Conservation (phyloP, 1,140 invertebrate genomes). For the Matsumurasca onukii region DNA sequence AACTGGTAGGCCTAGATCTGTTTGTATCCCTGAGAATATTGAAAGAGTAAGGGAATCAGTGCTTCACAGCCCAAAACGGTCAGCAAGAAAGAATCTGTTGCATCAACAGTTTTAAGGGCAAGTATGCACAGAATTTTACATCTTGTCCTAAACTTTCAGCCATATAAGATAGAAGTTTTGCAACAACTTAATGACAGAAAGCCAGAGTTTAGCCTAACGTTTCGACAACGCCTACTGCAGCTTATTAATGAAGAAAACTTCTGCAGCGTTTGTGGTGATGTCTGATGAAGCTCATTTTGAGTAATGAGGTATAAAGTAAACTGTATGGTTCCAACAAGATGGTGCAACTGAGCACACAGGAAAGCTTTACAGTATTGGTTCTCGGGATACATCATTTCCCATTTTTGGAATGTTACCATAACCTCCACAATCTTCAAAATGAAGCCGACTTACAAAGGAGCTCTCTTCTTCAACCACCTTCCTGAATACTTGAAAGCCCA, state of each 20-base stretch:
- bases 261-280: not conserved
- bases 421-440: not conserved
- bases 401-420: not conserved
- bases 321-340: constrained; percentile 1
- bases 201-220: not conserved
- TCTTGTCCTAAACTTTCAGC: not conserved
- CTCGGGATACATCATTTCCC: not conserved
- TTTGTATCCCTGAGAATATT: no score
- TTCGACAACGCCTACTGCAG: not conserved
- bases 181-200: not conserved
- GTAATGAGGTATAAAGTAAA: not conserved
- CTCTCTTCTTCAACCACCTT: no score
- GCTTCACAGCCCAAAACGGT: not conserved
- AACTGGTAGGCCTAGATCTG: no score
- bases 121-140: constrained; percentile 6
- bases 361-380: not conserved
- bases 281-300: not conserved
- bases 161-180: not conserved
- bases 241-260: not conserved
- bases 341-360: not conserved
- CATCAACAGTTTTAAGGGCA: not conserved
- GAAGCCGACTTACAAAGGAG: not conserved
- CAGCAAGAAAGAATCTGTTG: not conserved
- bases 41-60: not conserved
- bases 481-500: no score